Evolutionary conservation across 1,140 invertebrate genomes (phyloP), one percentile per base, ranked within the genome.

Genomic region (Chironomus striatipennis): DNA sequence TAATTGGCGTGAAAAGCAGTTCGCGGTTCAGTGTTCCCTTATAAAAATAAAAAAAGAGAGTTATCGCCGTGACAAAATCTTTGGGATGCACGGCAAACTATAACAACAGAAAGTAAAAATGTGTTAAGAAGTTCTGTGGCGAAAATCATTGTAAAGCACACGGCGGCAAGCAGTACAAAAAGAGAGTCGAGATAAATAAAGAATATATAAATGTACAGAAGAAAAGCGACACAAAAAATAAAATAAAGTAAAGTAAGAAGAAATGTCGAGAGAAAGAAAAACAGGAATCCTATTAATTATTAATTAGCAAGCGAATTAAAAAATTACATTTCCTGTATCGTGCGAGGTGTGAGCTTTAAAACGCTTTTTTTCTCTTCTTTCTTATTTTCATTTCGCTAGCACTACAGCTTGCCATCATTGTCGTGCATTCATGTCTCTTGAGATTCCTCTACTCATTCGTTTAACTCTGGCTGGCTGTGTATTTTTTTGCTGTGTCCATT

Each of bases 251-350:
- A n/a, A n/a, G n/a, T n/a, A n/a, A n/a, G n/a, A n/a, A 18, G 17
- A 70, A 12, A 70, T 12, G n/a, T 10, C n/a, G 18, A 20, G 20
- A 70, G 65, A 70, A 17, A 18, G 65, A 17, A 20, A 70, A 18
- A 70, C 65, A 70, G 65, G 65, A 70, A 70, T 70, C 65, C 65
- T 70, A 70, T 70, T 70, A 70, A 70, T 70, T 70, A 70, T 21
- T 70, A 70, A 70, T 70, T 70, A 70, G 65, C 20, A 70, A 70
- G 20, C 65, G 65, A 70, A 70, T 70, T 70, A 70, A 70, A 70
- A 18, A 70, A 70, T 21, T 57, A 57, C 47, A 57, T 57, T 57
- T 57, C 47, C 47, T 57, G 47, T n/a, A 57, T 57, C 47, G 47
- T 57, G 47, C 47, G 47, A 57, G 47, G 47, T 57, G 47, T 57